phyloP scores from a whole-genome alignment of 2,113 vertebrate species.

The Amphilophus citrinellus region DNA sequence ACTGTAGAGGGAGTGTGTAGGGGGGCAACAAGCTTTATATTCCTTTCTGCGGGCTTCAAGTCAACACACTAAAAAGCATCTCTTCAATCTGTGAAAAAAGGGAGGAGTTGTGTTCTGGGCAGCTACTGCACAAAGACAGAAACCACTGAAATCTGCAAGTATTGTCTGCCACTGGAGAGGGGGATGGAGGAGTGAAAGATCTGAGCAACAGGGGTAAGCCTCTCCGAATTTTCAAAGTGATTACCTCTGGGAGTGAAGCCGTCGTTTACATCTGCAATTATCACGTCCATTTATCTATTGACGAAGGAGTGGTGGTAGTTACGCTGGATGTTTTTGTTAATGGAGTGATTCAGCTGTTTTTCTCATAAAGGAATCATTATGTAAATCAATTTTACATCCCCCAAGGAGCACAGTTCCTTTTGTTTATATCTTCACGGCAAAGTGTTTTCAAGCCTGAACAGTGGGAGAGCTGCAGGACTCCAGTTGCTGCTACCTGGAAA shows the following conservation, averaged over 20 bases:
- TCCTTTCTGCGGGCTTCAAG: constrained; percentile 72
- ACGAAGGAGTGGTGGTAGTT: constrained; percentile 61
- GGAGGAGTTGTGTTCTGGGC: constrained; percentile 69
- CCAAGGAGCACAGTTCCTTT: constrained; percentile 42
- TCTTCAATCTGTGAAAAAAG: constrained; percentile 66
- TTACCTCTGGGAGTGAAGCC: constrained; percentile 67
- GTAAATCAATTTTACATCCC: constrained; percentile 61
- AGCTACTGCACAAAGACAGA: constrained; percentile 62
- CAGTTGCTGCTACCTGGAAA: constrained; percentile 38
- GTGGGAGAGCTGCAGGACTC: constrained; percentile 42
- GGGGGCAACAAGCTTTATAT: constrained; percentile 67
- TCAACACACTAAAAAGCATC: constrained; percentile 72
- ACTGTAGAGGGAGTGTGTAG: constrained; percentile 61
- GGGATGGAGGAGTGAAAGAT: constrained; percentile 70
- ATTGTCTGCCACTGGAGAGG: constrained; percentile 65
- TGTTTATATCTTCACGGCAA: constrained; percentile 37
- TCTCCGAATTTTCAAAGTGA: constrained; percentile 72
- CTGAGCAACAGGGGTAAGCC: constrained; percentile 76
- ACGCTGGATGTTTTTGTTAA: constrained; percentile 60
- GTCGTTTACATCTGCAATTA: constrained; percentile 67
- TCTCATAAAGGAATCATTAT: constrained; percentile 70
- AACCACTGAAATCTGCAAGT: constrained; percentile 68
- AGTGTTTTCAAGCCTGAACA: constrained; percentile 35
- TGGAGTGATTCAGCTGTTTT: constrained; percentile 64
- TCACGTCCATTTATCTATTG: constrained; percentile 64